Evolutionary conservation across 2,888 invertebrate species (phyloP).

Genomic region (Hypsopygia costalis): DNA sequence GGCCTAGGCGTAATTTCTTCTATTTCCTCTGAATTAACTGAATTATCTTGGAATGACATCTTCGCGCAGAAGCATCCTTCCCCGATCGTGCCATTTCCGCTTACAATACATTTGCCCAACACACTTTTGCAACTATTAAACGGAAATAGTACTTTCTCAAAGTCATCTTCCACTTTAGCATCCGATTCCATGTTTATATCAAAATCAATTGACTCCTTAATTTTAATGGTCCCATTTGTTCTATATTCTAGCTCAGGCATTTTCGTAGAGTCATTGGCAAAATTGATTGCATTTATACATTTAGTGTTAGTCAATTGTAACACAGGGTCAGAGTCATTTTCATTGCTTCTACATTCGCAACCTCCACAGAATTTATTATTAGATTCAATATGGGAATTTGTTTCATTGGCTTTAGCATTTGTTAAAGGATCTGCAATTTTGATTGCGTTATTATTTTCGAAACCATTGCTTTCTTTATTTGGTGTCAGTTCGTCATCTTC

Average conservation of each 20-base stretch:
- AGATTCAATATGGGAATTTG: neutral
- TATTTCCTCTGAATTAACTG: conserved; percentile 56
- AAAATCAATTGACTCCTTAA: conserved; percentile 50
- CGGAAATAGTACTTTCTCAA: conserved; percentile 30
- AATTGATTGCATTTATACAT: neutral
- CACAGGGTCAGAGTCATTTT: conserved; percentile 5
- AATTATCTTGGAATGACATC: conserved; percentile 54
- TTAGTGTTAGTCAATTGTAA: conserved; percentile 12
- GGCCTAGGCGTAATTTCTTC: conserved; percentile 65
- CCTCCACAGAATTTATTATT: conserved; percentile 26
- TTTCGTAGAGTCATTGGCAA: neutral
- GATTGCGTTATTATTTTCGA: too few species aligned
- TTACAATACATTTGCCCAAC: conserved; percentile 65
- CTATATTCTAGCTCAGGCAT: conserved; percentile 44
- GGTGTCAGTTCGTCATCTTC: conserved; percentile 29
- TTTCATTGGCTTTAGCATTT: too few species aligned
- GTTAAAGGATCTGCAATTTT: too few species aligned
- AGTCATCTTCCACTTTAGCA: conserved; percentile 12
- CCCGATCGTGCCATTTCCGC: conserved; percentile 53
- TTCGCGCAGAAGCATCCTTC: conserved; percentile 66
- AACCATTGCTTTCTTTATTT: conserved; percentile 16
- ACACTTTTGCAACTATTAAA: conserved; percentile 62
- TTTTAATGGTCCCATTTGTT: conserved; percentile 53
- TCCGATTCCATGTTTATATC: conserved; percentile 27
- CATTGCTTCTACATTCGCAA: conserved; percentile 39